Evolutionary conservation across 2,888 invertebrate species (phyloP), one percentile per base, ranked within the genome.

Genomic region (Chloroclystis v-ata): DNA sequence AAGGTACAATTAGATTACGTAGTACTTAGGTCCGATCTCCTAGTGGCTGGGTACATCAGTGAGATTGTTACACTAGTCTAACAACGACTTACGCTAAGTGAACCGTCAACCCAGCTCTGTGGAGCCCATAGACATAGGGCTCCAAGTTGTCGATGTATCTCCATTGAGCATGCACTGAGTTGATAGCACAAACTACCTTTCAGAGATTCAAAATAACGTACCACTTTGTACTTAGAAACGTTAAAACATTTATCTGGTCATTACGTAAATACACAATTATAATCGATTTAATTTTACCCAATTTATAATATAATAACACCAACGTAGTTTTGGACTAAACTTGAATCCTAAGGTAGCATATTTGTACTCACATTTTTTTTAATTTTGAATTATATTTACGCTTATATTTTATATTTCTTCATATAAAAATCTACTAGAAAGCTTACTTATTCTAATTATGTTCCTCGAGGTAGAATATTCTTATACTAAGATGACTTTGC

Each of bases 321-420:
- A 69, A 62, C 35, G 42, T 26, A 10, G n/a, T 37, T 44, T 44
- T 30, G 71, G 63, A 73, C 74, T 74, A 67, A 66, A 72, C 61
- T 78, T 86, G 88, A 88, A 88, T 83, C 84, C 84, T 86, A 89
- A 89, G 88, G 88, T 89, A 89, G 88, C 69, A 75, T 79, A 37
- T 78, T 87, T 88, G 88, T 88, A 88, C 87, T 89, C 83, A 38
- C 43, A 65, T 70, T 77, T 80, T 73, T 74, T 78, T 76, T 75
- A 59, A 59, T 72, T 78, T 72, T 75, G 74, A 65, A 67, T 76
- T 72, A 75, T 65, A 60, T 84, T 82, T 57, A 60, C 40, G 47
- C 78, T 84, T 82, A 65, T 51, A 72, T 60, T 80, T 80, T 74
- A 72, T 75, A 79, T 75, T 73, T 74, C 75, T 78, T 78, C 84